A percentile compares a stretch with the other conserved stretches of the same genome.
Evolutionary conservation across 2,113 vertebrate genomes (phyloP).

Genomic region (Etheostoma spectabile): DNA sequence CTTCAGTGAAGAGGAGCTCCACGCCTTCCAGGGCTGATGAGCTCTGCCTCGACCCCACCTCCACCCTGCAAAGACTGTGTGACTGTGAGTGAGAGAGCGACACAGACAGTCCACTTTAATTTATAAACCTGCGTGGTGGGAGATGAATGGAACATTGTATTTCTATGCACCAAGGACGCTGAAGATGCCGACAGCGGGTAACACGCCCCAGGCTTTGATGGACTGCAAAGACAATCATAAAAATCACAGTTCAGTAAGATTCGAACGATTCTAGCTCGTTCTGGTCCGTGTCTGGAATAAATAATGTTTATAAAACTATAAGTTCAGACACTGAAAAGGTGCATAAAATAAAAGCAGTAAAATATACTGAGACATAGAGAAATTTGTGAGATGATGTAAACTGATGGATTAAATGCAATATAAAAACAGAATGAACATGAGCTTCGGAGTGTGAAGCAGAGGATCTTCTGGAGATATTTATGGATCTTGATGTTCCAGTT

Average conservation of each 20-base stretch:
- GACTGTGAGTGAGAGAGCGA: neutral
- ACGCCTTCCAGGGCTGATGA: slow-evolving; percentile 80
- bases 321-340: neutral
- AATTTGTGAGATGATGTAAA: neutral
- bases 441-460: neutral
- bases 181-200: neutral
- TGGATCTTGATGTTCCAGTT: slow-evolving; percentile 1
- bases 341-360: neutral
- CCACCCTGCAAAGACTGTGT: slow-evolving; percentile 2
- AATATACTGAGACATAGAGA: neutral
- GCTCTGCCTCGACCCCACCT: neutral
- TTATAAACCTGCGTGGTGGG: slow-evolving; percentile 13
- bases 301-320: neutral
- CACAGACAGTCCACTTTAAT: neutral
- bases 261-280: neutral
- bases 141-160: slow-evolving; percentile 25
- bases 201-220: neutral
- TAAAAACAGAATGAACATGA: neutral
- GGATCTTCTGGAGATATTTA: neutral
- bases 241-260: neutral
- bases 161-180: slow-evolving; percentile 54
- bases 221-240: neutral
- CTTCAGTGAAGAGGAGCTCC: slow-evolving; percentile 79
- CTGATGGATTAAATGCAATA: slow-evolving; percentile 23
- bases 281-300: neutral